Evolutionary conservation across 1,140 invertebrate species (phyloP).

Genomic region (Goniozus legneri): DNA sequence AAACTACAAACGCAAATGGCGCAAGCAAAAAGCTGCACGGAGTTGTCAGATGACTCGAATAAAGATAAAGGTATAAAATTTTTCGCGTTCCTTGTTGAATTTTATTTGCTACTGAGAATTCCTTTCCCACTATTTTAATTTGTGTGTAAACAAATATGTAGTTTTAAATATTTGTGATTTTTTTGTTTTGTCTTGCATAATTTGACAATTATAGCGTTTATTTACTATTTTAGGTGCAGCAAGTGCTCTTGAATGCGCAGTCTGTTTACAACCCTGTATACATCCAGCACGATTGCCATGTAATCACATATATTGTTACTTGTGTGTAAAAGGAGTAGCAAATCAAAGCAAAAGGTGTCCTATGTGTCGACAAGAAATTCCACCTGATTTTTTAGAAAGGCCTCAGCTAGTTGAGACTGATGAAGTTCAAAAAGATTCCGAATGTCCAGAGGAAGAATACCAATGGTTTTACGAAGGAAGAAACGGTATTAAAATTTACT

Average conservation of each 20-base stretch:
- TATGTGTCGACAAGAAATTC: constrained; percentile 81
- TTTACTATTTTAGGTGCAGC: constrained; percentile 22
- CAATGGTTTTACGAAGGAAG: constrained; percentile 96
- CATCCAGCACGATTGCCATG: constrained; percentile 88
- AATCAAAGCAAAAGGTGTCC: constrained; percentile 82
- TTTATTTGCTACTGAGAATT: no score
- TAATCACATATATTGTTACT: constrained; percentile 93
- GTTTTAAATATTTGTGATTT: background rate
- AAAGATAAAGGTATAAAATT: no score
- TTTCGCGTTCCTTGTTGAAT: no score
- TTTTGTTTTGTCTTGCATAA: no score
- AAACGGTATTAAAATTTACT: constrained; percentile 69
- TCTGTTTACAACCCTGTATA: constrained; percentile 85
- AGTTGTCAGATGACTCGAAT: no score
- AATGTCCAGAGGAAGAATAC: constrained; percentile 67
- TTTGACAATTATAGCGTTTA: background rate
- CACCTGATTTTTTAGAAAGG: constrained; percentile 78
- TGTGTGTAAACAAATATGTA: background rate
- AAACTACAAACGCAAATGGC: no score
- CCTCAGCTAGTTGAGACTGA: constrained; percentile 70
- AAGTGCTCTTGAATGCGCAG: constrained; percentile 74
- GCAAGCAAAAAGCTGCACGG: no score
- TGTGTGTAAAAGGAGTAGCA: constrained; percentile 92
- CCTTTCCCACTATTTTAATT: no score
- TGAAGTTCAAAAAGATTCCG: constrained; percentile 49